These are phyloP conservation scores for Anagyrus pseudococci DNA, from an alignment of 2,888 invertebrate species.

Conservation along the genomic window DNA sequence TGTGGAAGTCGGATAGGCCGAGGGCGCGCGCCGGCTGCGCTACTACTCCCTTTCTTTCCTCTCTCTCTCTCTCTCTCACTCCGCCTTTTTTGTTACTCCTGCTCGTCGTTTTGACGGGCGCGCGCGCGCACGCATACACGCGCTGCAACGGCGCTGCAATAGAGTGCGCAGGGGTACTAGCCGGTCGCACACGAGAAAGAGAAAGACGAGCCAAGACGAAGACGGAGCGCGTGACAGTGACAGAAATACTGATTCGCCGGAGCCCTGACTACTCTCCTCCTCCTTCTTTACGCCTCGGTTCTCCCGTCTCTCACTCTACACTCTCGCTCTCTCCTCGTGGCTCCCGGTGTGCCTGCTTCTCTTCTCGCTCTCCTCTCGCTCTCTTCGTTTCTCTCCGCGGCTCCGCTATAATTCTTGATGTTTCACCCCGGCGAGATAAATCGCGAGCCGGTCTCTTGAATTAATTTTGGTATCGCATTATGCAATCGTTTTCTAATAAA, in stretches of 20 bases:
- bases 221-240: slow-evolving; percentile 30
- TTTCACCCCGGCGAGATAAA: slow-evolving; percentile 27
- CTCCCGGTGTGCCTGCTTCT: neutral
- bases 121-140: neutral
- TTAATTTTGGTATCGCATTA: slow-evolving; percentile 34
- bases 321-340: slow-evolving; percentile 1
- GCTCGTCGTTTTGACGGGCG: neutral
- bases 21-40: no score
- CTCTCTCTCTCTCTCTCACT: slow-evolving; percentile 33
- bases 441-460: slow-evolving; percentile 14
- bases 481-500: slow-evolving; percentile 28
- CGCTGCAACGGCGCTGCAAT: neutral
- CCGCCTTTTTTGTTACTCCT: slow-evolving; percentile 19
- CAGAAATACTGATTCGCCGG: slow-evolving; percentile 38
- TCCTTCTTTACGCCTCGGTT: slow-evolving; percentile 30
- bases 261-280: slow-evolving; percentile 17
- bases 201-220: neutral
- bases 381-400: neutral
- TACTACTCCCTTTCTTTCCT: slow-evolving; percentile 40
- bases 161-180: neutral
- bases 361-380: slow-evolving; percentile 1
- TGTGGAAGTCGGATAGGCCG: no score
- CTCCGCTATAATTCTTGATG: slow-evolving; percentile 26
- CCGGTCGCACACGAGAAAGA: neutral
- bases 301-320: no score